Evolutionary conservation across 1,140 invertebrate genomes (phyloP), one percentile per base, ranked within the genome.

Genomic region (Tribolium madens): DNA sequence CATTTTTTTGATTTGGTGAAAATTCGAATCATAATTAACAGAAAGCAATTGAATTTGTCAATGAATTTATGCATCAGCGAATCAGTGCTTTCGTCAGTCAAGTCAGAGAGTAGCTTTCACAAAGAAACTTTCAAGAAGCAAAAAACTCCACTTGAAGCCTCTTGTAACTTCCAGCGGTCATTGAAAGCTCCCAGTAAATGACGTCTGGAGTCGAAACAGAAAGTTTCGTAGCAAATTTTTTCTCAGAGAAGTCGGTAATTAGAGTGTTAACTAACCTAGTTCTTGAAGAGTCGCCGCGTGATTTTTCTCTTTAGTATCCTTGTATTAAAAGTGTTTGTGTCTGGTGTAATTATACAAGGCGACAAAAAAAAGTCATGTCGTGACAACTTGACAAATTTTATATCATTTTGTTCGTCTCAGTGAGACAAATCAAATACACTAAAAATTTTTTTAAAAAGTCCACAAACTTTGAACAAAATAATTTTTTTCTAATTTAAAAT

Each of bases 181-280:
- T 42, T 42, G 36, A 42, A 42, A 42, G 36, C 36, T 42, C 9
- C 36, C 9, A 42, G 36, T 42, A 42, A 42, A n/a, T n/a, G n/a
- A 9, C 36, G n/a, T 42, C 36, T 42, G 36, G 36, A 42, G 0
- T 4, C 9, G 36, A 42, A 9, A n/a, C n/a, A 42, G n/a, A n/a
- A 42, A 42, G 9, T 17, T 17, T 57, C n/a, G 10, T n/a, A 4
- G 17, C 17, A 57, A 26, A 7, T 7, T 21, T 21, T 9, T 6
- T 18, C 10, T 57, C 21, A 26, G 52, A 6, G 10, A 21, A 18
- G 13, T 57, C 15, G 6, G 52, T 21, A 57, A 57, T 57, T 57
- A 57, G 18, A 57, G 15, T 64, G 57, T 33, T 64, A 64, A 64
- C 57, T 64, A 64, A 64, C 57, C 57, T 26, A 64, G 57, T 64